These are phyloP conservation scores for Tricholaema leucomelas DNA, from an alignment of 2,113 vertebrate genomes.

Conservation along the genomic window DNA sequence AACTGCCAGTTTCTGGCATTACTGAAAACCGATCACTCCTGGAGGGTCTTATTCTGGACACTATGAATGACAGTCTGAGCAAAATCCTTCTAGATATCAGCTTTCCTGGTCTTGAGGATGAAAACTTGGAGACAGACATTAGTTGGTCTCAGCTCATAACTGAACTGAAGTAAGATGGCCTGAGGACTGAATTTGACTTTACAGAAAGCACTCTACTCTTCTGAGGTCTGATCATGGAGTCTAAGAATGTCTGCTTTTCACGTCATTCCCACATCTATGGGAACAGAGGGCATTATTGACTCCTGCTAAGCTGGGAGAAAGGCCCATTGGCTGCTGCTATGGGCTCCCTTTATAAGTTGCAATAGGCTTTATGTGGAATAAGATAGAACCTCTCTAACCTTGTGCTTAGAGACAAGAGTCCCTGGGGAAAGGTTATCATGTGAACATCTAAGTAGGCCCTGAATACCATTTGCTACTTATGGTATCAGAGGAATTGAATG, in stretches of 20 bases:
- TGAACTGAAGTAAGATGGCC: slow-evolving; percentile 77
- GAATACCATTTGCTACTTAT: background rate
- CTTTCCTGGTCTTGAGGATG: slow-evolving; percentile 88
- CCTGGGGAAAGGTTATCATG: background rate
- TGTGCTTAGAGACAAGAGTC: background rate
- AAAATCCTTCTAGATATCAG: slow-evolving; percentile 94
- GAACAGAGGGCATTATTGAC: background rate
- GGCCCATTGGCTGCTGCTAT: slow-evolving; percentile 29
- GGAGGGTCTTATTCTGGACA: slow-evolving; percentile 91
- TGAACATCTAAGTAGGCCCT: background rate
- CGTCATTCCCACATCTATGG: background rate
- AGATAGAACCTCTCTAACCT: background rate
- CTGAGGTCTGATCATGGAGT: background rate
- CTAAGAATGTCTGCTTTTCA: background rate
- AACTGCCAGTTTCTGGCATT: slow-evolving; percentile 64
- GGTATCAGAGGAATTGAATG: background rate
- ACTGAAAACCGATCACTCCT: slow-evolving; percentile 83
- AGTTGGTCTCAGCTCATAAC: slow-evolving; percentile 89
- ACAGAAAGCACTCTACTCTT: background rate
- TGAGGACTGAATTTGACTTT: background rate
- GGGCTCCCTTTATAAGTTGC: background rate
- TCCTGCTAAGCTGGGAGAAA: slow-evolving; percentile 35
- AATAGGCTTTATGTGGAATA: background rate
- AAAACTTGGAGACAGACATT: slow-evolving; percentile 79
- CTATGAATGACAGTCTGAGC: slow-evolving; percentile 93